phyloP scores from a whole-genome alignment of 2,113 vertebrate genomes.

The Oryzias celebensis region DNA sequence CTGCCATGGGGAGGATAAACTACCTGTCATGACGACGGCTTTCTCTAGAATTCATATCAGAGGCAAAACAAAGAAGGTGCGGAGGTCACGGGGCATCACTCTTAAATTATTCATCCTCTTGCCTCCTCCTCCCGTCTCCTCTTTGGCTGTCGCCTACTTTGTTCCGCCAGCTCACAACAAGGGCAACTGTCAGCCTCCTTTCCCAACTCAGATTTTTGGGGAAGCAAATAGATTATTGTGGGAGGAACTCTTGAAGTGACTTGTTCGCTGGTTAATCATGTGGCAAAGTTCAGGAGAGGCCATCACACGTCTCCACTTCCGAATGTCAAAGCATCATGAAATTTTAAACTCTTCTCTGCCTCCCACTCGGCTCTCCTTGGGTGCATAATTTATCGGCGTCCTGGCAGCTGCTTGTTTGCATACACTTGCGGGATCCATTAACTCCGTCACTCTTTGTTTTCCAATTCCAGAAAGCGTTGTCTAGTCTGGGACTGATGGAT shows the following conservation, averaged over 20 bases:
- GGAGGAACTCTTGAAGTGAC: constrained; percentile 18
- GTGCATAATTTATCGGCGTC: constrained; percentile 59
- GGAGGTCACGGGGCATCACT: constrained; percentile 74
- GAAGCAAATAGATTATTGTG: constrained; percentile 41
- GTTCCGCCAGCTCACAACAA: constrained; percentile 73
- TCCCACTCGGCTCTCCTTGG: constrained; percentile 30
- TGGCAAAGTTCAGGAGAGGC: constrained; percentile 6
- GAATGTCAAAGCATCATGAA: constrained; percentile 56
- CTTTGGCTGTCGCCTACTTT: constrained; percentile 71
- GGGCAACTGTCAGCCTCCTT: constrained; percentile 69
- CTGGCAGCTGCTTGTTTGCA: constrained; percentile 29
- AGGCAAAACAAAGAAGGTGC: constrained; percentile 76
- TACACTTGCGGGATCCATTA: constrained; percentile 1
- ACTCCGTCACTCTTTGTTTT: constrained; percentile 9
- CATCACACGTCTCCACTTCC: constrained; percentile 16
- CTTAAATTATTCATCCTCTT: constrained; percentile 79
- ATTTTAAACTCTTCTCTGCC: constrained; percentile 48
- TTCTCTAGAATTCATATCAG: constrained; percentile 78
- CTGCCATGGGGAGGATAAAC: constrained; percentile 74
- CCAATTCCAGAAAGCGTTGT: constrained; percentile 53
- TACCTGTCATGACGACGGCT: constrained; percentile 74
- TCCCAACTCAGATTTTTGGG: constrained; percentile 28
- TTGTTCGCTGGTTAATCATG: constrained; percentile 31
- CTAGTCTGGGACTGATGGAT: constrained; percentile 61
- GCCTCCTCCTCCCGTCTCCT: constrained; percentile 60